Percentiles rank a stretch among this genome's conserved stretches.
These are phyloP conservation scores for Protonemura montana DNA, from an alignment of 2,888 invertebrate species.

Conservation along the genomic window DNA sequence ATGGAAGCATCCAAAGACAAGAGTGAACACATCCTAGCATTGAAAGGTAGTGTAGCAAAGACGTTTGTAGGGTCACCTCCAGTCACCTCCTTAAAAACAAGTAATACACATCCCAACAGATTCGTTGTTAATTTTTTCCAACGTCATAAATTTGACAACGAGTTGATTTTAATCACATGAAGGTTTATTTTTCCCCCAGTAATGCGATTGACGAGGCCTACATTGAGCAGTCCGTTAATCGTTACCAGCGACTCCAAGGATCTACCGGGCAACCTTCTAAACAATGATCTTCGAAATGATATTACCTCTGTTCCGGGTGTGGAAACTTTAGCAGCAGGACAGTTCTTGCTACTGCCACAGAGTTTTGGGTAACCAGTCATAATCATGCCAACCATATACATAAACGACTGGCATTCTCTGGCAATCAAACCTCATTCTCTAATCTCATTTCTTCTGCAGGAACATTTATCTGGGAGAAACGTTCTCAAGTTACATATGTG, in stretches of 20 bases:
- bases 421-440: too few species aligned
- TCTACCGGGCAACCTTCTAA: slow-evolving; percentile 81
- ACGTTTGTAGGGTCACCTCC: too few species aligned
- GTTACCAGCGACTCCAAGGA: slow-evolving; percentile 87
- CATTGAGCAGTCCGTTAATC: slow-evolving; percentile 81
- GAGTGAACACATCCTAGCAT: slow-evolving; percentile 68
- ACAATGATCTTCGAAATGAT: slow-evolving; percentile 80
- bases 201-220: slow-evolving; percentile 93
- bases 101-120: too few species aligned
- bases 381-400: too few species aligned
- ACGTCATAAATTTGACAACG: too few species aligned
- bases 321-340: slow-evolving; percentile 84
- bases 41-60: slow-evolving; percentile 65
- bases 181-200: slow-evolving; percentile 65
- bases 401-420: too few species aligned
- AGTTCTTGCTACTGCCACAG: slow-evolving; percentile 92
- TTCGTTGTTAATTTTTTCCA: too few species aligned
- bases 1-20: slow-evolving; percentile 68
- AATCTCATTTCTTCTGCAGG: slow-evolving; percentile 59
- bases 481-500: slow-evolving; percentile 96
- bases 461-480: slow-evolving; percentile 98
- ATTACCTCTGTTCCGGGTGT: slow-evolving; percentile 82
- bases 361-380: slow-evolving; percentile 79
- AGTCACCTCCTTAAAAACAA: too few species aligned
- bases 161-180: too few species aligned